phyloP scores from a whole-genome alignment of 23 tunicate genomes.

The Oikopleura albicans region DNA sequence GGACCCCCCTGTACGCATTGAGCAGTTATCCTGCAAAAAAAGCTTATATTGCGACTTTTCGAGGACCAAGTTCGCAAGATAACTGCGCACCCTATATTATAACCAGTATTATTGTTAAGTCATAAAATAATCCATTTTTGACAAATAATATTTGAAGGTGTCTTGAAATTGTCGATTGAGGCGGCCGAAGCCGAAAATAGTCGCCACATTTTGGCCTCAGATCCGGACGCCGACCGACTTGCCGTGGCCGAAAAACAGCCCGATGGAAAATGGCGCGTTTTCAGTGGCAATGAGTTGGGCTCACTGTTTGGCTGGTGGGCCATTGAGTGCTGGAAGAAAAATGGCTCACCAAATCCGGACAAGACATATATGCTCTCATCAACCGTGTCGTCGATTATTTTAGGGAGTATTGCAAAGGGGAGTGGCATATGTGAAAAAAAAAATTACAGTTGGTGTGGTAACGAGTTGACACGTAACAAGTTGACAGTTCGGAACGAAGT shows the following conservation, averaged over 20 bases:
- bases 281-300: conserved; percentile 84
- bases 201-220: conserved; percentile 58
- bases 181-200: conserved; percentile 53
- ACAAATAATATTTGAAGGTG: neutral
- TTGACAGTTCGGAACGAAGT: too few relatives aligned
- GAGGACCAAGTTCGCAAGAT: too few relatives aligned
- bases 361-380: conserved; percentile 69
- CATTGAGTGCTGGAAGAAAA: conserved; percentile 15
- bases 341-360: conserved; percentile 19
- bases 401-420: conserved; percentile 29
- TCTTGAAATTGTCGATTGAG: conserved; percentile 37
- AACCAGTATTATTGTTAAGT: too few relatives aligned
- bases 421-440: too few relatives aligned
- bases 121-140: neutral
- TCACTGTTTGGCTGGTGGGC: conserved; percentile 88
- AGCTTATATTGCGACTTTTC: too few relatives aligned
- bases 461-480: too few relatives aligned
- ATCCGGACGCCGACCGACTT: conserved; percentile 92
- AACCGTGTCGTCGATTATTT: conserved; percentile 80
- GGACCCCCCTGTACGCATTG: too few relatives aligned
- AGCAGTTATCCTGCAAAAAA: too few relatives aligned
- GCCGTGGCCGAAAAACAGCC: conserved; percentile 72
- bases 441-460: too few relatives aligned
- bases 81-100: too few relatives aligned
- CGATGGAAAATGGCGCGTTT: conserved; percentile 57